Evolutionary conservation across 2,797 vertebrate species (phyloP), one percentile per base, ranked within the genome.

Genomic region (Falco cherrug): DNA sequence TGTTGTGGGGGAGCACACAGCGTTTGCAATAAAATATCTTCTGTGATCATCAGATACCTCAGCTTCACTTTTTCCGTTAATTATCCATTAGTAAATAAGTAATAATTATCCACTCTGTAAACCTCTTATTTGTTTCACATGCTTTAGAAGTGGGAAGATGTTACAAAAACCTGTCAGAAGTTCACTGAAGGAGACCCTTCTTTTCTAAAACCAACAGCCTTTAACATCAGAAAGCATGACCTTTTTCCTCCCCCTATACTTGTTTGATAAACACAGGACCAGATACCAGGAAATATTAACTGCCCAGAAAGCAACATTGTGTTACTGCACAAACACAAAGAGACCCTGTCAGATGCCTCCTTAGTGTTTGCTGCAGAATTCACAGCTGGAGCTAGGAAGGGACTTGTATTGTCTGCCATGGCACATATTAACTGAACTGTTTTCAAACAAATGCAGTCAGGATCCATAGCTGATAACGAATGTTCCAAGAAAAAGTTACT

Each of bases 11-110:
- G 47, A 76, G 87, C 87, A 53, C 35, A 53, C 57, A 67, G 10
- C 39, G 25, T 56, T 77, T 14, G 50, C 70, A 65, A 24, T 84
- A 50, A 87, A 76, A 86, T 95, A 74, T 67, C 43, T 47, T 77
- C 87, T 29, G 35, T 41, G 81, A 87, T 91, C 74, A 47, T 48
- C 54, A 84, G 54, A 61, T 78, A 29, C 19, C 70, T 74, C 56
- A 50, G 81, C 67, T 92, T 65, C 26, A 75, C 74, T 87, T 94
- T 77, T 75, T 73, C 60, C 51, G 71, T 91, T 91, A 92, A 88
- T 91, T 83, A 77, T 39, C 59, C 26, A 39, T 33, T 25, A 54
- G 37, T 54, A 71, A 54, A 54, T 26, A 57, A n/a, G 24, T 39
- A 73, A 26, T 45, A 43, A n/a, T 56, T 43, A 45, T 19, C 39